Conservation (phyloP, 2,113 vertebrate genomes). For the Burhinus bistriatus region DNA sequence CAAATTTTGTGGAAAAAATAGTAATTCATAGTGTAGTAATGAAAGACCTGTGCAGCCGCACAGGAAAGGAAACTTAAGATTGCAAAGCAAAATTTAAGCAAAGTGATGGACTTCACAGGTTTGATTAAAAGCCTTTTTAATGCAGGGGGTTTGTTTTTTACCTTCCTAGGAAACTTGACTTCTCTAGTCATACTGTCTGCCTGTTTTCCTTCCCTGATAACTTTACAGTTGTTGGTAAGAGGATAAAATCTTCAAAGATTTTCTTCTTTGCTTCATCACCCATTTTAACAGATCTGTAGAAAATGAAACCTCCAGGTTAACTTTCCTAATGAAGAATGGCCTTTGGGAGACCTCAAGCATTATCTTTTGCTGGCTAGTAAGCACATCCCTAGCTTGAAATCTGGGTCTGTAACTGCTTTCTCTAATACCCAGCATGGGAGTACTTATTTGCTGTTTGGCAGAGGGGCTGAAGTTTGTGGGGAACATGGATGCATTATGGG, state of each 20-base stretch:
- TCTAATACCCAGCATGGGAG: neutral
- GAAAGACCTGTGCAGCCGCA: neutral
- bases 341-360: neutral
- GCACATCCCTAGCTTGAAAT: neutral
- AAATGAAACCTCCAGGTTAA: neutral
- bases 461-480: neutral
- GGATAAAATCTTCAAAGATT: neutral
- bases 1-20: neutral
- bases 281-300: neutral
- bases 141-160: neutral
- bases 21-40: neutral
- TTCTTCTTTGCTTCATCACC: neutral
- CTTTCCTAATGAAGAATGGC: neutral
- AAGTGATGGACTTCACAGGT: neutral
- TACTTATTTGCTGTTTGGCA: neutral
- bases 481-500: neutral
- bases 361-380: neutral
- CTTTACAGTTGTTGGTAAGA: neutral
- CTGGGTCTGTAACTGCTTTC: neutral
- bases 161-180: neutral
- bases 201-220: neutral
- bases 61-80: neutral
- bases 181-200: neutral
- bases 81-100: neutral
- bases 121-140: neutral